phyloP scores from a whole-genome alignment of 1,140 invertebrate genomes.

The Apis florea region DNA sequence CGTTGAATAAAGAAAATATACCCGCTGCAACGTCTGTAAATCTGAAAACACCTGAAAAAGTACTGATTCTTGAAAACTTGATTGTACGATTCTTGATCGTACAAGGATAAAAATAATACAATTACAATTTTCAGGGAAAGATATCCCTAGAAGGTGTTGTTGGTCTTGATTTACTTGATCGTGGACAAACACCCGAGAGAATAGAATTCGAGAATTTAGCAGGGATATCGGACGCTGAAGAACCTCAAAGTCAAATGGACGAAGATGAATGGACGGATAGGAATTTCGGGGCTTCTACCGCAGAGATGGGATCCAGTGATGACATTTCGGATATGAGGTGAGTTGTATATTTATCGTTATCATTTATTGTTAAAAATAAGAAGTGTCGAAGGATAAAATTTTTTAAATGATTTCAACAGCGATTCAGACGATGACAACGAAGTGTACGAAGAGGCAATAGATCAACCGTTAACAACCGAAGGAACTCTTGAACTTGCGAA shows the following conservation, averaged over 20 bases:
- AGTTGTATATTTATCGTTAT: constrained; percentile 8
- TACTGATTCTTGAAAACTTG: constrained; percentile 23
- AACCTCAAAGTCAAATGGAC: constrained; percentile 90
- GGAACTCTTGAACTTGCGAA: constrained; percentile 84
- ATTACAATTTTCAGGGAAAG: constrained; percentile 62
- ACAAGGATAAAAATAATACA: not conserved
- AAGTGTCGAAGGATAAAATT: not conserved
- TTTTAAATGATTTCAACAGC: constrained; percentile 67
- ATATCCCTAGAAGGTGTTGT: constrained; percentile 78
- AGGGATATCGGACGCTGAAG: constrained; percentile 85
- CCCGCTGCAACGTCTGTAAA: constrained; percentile 69
- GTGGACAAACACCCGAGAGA: constrained; percentile 89
- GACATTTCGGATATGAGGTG: constrained; percentile 87
- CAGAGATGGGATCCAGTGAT: constrained; percentile 86
- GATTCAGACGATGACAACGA: constrained; percentile 83
- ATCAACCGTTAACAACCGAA: constrained; percentile 84
- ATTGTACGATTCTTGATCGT: not conserved
- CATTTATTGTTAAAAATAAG: not conserved
- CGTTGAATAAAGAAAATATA: constrained; percentile 79
- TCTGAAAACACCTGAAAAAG: constrained; percentile 75
- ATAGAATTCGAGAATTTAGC: constrained; percentile 88
- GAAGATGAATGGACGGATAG: constrained; percentile 96
- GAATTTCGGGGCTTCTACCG: constrained; percentile 90
- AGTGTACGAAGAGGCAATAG: constrained; percentile 83
- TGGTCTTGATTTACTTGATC: constrained; percentile 83